Base-by-base conservation (phyloP, 2,113 vertebrate species). In the Serilophus lunatus region DNA sequence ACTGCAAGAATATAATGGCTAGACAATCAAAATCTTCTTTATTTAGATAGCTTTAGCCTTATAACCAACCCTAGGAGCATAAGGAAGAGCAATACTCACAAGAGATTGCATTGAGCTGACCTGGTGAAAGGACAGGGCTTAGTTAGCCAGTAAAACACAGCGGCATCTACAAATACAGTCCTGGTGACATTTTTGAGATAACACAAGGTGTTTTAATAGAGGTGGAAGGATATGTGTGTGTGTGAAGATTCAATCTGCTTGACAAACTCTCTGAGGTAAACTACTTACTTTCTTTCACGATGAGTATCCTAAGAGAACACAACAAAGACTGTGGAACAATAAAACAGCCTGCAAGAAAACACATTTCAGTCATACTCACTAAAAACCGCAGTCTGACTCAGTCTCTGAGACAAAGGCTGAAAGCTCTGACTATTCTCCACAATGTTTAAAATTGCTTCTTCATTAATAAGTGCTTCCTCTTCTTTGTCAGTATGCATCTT, bases 381-480 rank as follows among this genome's bases (percentile, higher is more conserved):
- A 85, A 99, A 98, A 95, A 98, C 94, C 53, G 98, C 56, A 36
- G 98, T 98, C 86, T 98, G 98, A 97, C 70, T 98, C 90, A 99
- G 97, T 77, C 97, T 98, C 92, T 99, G 99, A 86, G 99, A 98
- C 77, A 97, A 97, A 25, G 98, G 98, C 53, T 99, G 98, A 97
- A 99, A 99, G 77, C 98, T 98, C 96, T 99, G 99, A 97, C 99
- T 99, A 70, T 92, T 99, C 97, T 99, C 99, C 97, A 99, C 98
- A 87, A 99, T 98, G 92, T 98, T 99, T 97, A 99, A 97, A 97
- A 99, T 99, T 89, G 99, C 99, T 97, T 99, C 99, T 97, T 99
- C 99, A 91, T 99, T 99, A 95, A 99, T 98, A 77, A 99, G 88
- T 25, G 99, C 98, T 95, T 99, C 98, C 60, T 99, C 98, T 64